Conservation (phyloP, 2,888 invertebrate genomes). For the Endomychus coccineus region DNA sequence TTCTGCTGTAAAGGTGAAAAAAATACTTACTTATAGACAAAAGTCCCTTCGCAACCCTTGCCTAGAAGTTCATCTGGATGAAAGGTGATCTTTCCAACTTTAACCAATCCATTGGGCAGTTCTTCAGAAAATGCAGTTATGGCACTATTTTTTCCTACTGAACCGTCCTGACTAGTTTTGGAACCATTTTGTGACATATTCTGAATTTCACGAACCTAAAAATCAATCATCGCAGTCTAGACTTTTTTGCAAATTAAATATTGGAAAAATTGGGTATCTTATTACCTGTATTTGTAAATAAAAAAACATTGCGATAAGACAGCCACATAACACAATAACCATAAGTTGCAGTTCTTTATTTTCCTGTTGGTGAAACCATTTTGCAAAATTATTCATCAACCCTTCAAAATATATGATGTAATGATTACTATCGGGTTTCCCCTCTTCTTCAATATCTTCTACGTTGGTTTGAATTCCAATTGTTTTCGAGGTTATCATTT, state of each 20-base stretch:
- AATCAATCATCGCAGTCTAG: no score
- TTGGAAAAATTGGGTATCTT: no score
- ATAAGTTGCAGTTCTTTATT: constrained; percentile 66
- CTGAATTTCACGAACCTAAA: constrained; percentile 57
- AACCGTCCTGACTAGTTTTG: constrained; percentile 44
- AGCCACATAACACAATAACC: constrained; percentile 58
- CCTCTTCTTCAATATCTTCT: constrained; percentile 7
- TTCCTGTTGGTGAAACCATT: constrained; percentile 69
- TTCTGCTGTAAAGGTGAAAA: no score
- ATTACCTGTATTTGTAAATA: constrained; percentile 65
- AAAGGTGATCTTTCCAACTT: constrained; percentile 85
- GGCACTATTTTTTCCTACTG: constrained; percentile 32
- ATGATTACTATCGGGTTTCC: constrained; percentile 2
- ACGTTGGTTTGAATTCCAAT: constrained; percentile 1
- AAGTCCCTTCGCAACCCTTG: constrained; percentile 97
- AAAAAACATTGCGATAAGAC: constrained; percentile 67
- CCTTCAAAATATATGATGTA: constrained; percentile 2
- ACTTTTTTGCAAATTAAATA: no score
- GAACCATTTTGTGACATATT: constrained; percentile 53
- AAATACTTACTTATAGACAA: constrained; percentile 78
- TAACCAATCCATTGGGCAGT: constrained; percentile 56
- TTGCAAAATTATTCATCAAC: constrained; percentile 36
- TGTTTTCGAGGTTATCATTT: not conserved
- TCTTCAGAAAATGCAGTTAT: constrained; percentile 55
- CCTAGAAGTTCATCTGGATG: constrained; percentile 80